These are phyloP conservation scores for Bryconaethiops microstoma DNA, from an alignment of 2,797 vertebrate species.

Conservation along the genomic window DNA sequence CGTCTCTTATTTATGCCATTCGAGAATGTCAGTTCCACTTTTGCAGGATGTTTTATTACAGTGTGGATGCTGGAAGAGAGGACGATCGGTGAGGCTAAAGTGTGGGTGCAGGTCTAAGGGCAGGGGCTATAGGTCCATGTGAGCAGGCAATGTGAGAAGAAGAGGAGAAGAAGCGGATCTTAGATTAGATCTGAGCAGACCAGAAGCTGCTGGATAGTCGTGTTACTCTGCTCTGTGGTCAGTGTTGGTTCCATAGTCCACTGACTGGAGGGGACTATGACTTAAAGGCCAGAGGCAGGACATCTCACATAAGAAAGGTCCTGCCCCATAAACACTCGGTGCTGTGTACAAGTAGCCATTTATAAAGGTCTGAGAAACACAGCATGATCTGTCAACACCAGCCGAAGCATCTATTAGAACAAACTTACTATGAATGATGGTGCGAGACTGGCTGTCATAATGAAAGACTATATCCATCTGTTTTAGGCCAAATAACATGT, in stretches of 20 bases:
- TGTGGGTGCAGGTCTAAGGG: conserved; percentile 45
- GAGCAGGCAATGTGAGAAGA: conserved; percentile 19
- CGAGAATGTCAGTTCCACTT: conserved; percentile 24
- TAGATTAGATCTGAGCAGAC: conserved; percentile 52
- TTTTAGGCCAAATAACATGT: conserved; percentile 14
- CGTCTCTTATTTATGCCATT: conserved; percentile 9
- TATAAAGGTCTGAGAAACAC: conserved; percentile 35
- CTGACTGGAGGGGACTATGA: conserved; percentile 17
- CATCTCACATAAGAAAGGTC: not conserved
- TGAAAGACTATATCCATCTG: conserved; percentile 24
- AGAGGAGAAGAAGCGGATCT: conserved; percentile 58
- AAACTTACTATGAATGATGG: not conserved
- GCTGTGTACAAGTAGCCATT: conserved; percentile 37
- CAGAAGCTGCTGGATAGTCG: conserved; percentile 62
- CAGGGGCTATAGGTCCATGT: conserved; percentile 33
- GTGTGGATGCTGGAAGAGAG: conserved; percentile 31
- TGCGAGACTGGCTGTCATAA: not conserved
- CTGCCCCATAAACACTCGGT: conserved; percentile 15
- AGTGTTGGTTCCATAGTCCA: conserved; percentile 36
- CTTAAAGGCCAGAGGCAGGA: not conserved
- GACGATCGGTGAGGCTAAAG: conserved; percentile 28
- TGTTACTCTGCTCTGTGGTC: conserved; percentile 67
- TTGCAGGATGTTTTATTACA: conserved; percentile 43
- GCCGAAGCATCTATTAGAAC: not conserved
- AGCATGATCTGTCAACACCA: not conserved